Evolutionary conservation across 2,113 vertebrate species (phyloP).

Genomic region (Myiozetetes cayanensis): DNA sequence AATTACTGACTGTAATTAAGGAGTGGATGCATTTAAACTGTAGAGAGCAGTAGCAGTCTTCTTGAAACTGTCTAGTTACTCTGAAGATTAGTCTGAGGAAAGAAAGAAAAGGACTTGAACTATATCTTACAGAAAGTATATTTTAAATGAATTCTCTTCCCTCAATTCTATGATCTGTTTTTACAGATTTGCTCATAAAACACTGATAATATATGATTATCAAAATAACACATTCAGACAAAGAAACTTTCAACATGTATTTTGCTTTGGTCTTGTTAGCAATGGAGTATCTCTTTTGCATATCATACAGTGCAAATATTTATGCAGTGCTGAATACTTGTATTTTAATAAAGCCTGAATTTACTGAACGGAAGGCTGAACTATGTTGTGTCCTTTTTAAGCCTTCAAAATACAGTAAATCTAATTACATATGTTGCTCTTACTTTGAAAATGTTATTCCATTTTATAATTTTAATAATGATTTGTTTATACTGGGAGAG

Average conservation of each 20-base stretch:
- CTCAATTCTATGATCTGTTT: slow-evolving; percentile 61
- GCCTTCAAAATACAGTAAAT: slow-evolving; percentile 69
- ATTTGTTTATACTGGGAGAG: slow-evolving; percentile 69
- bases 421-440: slow-evolving; percentile 73
- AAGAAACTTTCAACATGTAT: slow-evolving; percentile 71
- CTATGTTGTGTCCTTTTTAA: slow-evolving; percentile 57
- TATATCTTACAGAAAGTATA: slow-evolving; percentile 65
- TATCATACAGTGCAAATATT: slow-evolving; percentile 64
- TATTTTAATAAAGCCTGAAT: slow-evolving; percentile 69
- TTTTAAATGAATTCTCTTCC: slow-evolving; percentile 67
- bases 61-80: slow-evolving; percentile 80
- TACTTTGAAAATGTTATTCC: slow-evolving; percentile 68
- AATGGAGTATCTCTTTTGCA: slow-evolving; percentile 68
- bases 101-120: slow-evolving; percentile 70
- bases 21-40: slow-evolving; percentile 92
- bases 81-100: slow-evolving; percentile 73
- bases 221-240: slow-evolving; percentile 68
- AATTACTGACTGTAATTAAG: slow-evolving; percentile 84
- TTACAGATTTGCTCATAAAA: slow-evolving; percentile 70
- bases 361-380: slow-evolving; percentile 67
- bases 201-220: slow-evolving; percentile 72
- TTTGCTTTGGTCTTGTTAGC: slow-evolving; percentile 70
- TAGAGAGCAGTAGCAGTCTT: slow-evolving; percentile 99
- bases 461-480: slow-evolving; percentile 72
- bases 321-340: slow-evolving; percentile 58